phyloP scores from a whole-genome alignment of 2,797 vertebrate genomes.

The Acipenser ruthenus region DNA sequence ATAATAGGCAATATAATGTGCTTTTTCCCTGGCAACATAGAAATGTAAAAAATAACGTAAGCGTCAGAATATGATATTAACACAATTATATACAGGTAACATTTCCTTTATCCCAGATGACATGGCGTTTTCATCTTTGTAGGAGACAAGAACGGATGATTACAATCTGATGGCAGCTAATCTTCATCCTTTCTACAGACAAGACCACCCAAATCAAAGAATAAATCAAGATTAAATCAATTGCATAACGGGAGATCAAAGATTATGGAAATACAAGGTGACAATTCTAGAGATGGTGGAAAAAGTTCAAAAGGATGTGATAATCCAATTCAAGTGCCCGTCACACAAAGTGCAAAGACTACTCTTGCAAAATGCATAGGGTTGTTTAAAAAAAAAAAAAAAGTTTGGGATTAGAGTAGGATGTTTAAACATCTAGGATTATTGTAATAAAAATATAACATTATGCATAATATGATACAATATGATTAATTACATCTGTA shows the following conservation, averaged over 20 bases:
- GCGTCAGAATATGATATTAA: too few relatives aligned
- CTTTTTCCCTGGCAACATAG: too few relatives aligned
- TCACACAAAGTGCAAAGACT: too few relatives aligned
- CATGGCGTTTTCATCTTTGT: slow-evolving; percentile 35
- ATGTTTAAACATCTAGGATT: too few relatives aligned
- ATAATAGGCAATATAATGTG: too few relatives aligned
- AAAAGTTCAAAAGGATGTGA: slow-evolving; percentile 47
- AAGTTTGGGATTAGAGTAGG: too few relatives aligned
- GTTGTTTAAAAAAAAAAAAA: too few relatives aligned
- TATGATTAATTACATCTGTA: too few relatives aligned
- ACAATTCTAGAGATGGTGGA: slow-evolving; percentile 45
- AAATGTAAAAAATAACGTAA: too few relatives aligned
- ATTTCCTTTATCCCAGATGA: slow-evolving; percentile 30
- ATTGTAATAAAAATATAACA: too few relatives aligned
- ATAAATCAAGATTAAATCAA: slow-evolving; percentile 20
- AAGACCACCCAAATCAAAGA: slow-evolving; percentile 35
- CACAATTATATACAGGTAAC: slow-evolving; percentile 12
- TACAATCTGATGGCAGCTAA: slow-evolving; percentile 49
- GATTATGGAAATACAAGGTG: slow-evolving; percentile 47
- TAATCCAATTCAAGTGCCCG: slow-evolving; percentile 50
- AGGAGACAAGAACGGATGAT: slow-evolving; percentile 41
- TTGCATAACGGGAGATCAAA: slow-evolving; percentile 50
- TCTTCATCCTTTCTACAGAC: slow-evolving; percentile 43
- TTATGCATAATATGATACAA: too few relatives aligned
- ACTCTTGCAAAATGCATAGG: too few relatives aligned